Evolutionary conservation across 2,113 vertebrate species (phyloP).

Genomic region (Takifugu bimaculatus): DNA sequence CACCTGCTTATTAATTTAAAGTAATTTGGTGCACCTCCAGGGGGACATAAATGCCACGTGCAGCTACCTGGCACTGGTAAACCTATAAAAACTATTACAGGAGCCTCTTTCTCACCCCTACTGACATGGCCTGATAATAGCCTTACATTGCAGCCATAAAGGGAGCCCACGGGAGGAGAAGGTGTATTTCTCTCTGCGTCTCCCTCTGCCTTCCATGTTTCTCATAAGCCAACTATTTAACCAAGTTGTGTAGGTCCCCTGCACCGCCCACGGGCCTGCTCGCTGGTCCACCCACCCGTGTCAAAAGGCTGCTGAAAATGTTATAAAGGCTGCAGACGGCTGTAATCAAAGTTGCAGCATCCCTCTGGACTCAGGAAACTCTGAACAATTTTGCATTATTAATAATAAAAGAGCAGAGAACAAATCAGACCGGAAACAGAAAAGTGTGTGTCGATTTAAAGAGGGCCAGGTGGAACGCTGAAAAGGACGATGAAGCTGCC

Average conservation of each 20-base stretch:
- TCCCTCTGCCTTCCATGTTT: constrained; percentile 59
- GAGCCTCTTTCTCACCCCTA: constrained; percentile 70
- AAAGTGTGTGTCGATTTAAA: too few relatives aligned
- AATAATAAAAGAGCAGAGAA: too few relatives aligned
- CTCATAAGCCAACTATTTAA: constrained; percentile 33
- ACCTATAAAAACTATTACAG: constrained; percentile 80
- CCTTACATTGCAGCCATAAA: constrained; percentile 58
- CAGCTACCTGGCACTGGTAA: constrained; percentile 70
- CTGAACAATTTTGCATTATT: background rate
- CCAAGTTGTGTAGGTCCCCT: constrained; percentile 33
- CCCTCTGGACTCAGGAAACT: constrained; percentile 32
- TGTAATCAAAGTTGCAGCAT: constrained; percentile 54
- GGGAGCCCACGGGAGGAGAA: constrained; percentile 58
- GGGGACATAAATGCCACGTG: constrained; percentile 77
- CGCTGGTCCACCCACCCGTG: constrained; percentile 32
- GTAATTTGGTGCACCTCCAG: constrained; percentile 73
- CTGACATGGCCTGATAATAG: constrained; percentile 75
- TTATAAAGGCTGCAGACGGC: constrained; percentile 43
- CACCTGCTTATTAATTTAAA: constrained; percentile 79
- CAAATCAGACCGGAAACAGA: too few relatives aligned
- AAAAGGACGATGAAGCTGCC: too few relatives aligned
- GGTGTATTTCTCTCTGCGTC: constrained; percentile 44
- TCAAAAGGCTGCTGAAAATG: constrained; percentile 52
- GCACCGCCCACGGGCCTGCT: constrained; percentile 31
- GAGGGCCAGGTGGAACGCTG: too few relatives aligned